A percentile compares a stretch with the other conserved stretches of the same genome.
Evolutionary conservation across 2,797 vertebrate genomes (phyloP).

Genomic region (Sylvia borin): DNA sequence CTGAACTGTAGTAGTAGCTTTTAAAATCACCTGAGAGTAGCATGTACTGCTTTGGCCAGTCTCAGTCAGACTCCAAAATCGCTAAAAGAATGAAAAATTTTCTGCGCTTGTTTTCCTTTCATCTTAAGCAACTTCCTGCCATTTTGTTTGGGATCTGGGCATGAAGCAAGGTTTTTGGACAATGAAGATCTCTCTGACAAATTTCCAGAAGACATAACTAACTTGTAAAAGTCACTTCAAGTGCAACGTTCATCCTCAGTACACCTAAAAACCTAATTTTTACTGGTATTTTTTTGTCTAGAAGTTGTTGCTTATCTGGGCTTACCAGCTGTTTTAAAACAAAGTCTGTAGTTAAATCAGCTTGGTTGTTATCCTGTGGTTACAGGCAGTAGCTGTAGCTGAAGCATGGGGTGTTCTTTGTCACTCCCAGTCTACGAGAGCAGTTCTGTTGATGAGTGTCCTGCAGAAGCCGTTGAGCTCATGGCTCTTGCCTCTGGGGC

Average conservation of each 20-base stretch:
- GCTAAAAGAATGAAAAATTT: background rate
- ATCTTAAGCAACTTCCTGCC: background rate
- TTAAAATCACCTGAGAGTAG: background rate
- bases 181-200: background rate
- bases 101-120: background rate
- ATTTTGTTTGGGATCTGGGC: background rate
- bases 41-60: background rate
- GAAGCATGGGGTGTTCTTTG: background rate
- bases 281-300: background rate
- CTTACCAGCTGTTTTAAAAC: background rate
- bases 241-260: background rate
- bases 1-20: background rate
- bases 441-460: background rate
- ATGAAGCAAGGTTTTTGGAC: background rate
- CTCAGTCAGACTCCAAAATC: background rate
- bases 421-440: background rate
- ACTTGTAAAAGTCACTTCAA: background rate
- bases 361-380: background rate
- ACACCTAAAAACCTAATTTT: background rate
- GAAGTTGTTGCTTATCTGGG: conserved; percentile 14
- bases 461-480: background rate
- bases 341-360: background rate
- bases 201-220: background rate
- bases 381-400: background rate
- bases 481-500: background rate